These are phyloP conservation scores for Rhynchomys soricoides DNA, from an alignment of 2,113 vertebrate genomes.

Conservation along the genomic window DNA sequence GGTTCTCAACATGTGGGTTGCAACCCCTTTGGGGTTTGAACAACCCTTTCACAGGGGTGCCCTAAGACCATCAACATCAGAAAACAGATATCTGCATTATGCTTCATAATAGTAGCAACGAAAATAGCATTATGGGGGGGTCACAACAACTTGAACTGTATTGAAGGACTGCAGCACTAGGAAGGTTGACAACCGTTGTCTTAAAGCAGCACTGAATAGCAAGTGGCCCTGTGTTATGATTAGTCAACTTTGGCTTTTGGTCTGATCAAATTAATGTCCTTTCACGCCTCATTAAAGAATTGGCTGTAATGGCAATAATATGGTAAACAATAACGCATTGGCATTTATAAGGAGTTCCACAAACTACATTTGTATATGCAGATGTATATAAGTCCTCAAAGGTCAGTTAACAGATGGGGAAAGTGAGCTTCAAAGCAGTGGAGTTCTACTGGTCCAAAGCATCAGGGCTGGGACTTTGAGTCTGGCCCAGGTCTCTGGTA, in stretches of 20 bases:
- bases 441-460: not conserved
- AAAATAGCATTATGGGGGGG: too few relatives aligned
- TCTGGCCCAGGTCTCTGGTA: not conserved
- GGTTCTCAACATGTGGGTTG: not conserved
- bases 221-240: constrained; percentile 47
- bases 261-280: constrained; percentile 44
- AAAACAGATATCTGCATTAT: not conserved
- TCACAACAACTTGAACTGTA: not conserved
- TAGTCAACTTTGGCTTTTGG: constrained; percentile 46
- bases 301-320: constrained; percentile 13
- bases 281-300: constrained; percentile 47
- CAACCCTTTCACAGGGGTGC: not conserved
- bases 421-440: not conserved
- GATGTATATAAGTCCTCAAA: not conserved
- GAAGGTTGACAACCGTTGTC: not conserved
- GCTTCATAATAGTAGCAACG: not conserved
- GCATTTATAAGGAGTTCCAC: constrained; percentile 45
- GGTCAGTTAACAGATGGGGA: not conserved
- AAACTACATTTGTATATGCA: not conserved
- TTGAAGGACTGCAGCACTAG: not conserved
- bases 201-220: constrained; percentile 53
- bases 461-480: not conserved
- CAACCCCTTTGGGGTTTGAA: not conserved
- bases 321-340: not conserved
- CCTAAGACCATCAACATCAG: not conserved